Percentiles rank a stretch among this genome's conserved stretches.
Evolutionary conservation across 2,113 vertebrate species (phyloP).

Genomic region (Drymodes brunneopygia): DNA sequence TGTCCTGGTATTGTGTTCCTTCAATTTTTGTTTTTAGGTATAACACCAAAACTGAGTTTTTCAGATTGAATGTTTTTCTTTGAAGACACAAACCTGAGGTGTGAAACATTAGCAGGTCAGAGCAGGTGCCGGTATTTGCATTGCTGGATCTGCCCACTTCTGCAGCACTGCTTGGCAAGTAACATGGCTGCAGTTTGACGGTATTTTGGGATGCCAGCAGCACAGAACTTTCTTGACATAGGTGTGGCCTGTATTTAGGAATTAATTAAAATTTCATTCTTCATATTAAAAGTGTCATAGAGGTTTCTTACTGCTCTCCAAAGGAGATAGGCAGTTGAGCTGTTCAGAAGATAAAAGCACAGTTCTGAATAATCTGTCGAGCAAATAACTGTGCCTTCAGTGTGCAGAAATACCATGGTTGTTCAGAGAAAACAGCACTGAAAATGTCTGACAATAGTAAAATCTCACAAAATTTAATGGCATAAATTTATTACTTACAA

Average conservation of each 20-base stretch:
- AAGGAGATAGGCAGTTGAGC: background rate
- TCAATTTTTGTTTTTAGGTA: background rate
- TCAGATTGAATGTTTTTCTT: background rate
- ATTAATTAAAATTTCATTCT: background rate
- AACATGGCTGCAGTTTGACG: rapidly evolving
- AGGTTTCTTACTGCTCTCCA: background rate
- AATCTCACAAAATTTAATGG: background rate
- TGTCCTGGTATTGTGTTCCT: background rate
- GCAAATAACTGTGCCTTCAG: background rate
- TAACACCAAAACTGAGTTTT: background rate
- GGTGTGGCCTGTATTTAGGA: background rate
- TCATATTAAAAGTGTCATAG: background rate
- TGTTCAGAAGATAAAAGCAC: background rate
- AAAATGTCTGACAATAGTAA: background rate
- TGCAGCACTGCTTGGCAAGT: background rate
- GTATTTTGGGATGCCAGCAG: background rate
- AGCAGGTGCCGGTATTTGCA: background rate
- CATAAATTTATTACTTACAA: background rate
- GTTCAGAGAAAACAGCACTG: background rate
- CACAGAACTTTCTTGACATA: background rate
- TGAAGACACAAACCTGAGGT: background rate
- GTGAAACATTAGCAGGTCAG: background rate
- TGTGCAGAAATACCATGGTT: background rate
- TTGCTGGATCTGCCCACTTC: background rate
- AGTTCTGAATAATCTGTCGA: background rate